Evolutionary conservation across 2,888 invertebrate genomes (phyloP).

Genomic region (Ichneumoninae sp.): DNA sequence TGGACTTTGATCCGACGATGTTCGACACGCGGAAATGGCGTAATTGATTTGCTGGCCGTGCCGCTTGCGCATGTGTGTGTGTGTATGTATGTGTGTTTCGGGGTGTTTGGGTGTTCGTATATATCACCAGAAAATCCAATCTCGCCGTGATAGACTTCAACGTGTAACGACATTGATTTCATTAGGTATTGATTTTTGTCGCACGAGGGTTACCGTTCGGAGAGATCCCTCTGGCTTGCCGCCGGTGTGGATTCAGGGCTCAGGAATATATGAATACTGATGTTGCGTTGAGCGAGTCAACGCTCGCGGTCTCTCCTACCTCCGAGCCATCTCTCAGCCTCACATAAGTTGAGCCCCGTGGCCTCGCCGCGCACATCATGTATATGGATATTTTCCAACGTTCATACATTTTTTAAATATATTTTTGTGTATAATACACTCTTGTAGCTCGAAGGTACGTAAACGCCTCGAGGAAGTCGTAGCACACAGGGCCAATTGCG

Average conservation of each 20-base stretch:
- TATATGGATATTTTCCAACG: slow-evolving; percentile 7
- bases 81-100: not conserved
- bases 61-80: not conserved
- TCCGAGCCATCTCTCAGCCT: slow-evolving; percentile 48
- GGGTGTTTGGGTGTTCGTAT: not conserved
- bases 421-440: slow-evolving; percentile 32
- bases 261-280: slow-evolving; percentile 81
- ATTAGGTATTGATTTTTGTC: slow-evolving; percentile 80
- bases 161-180: slow-evolving; percentile 80
- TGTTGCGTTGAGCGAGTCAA: slow-evolving; percentile 62
- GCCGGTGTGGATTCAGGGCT: slow-evolving; percentile 72
- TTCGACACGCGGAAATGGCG: slow-evolving; percentile 4
- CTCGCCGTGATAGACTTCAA: slow-evolving; percentile 43
- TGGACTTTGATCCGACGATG: slow-evolving; percentile 30
- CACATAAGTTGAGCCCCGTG: slow-evolving; percentile 36
- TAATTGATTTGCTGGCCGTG: slow-evolving; percentile 40
- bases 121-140: slow-evolving; percentile 53
- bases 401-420: slow-evolving; percentile 12
- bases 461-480: slow-evolving; percentile 28
- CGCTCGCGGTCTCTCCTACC: slow-evolving; percentile 49
- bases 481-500: slow-evolving; percentile 16
- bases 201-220: slow-evolving; percentile 51
- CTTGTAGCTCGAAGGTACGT: slow-evolving; percentile 22
- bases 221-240: slow-evolving; percentile 22
- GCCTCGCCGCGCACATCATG: slow-evolving; percentile 7